Percentiles rank a stretch among this genome's conserved stretches.
Conservation (phyloP, 2,888 invertebrate genomes). For the Pandemis heparana region DNA sequence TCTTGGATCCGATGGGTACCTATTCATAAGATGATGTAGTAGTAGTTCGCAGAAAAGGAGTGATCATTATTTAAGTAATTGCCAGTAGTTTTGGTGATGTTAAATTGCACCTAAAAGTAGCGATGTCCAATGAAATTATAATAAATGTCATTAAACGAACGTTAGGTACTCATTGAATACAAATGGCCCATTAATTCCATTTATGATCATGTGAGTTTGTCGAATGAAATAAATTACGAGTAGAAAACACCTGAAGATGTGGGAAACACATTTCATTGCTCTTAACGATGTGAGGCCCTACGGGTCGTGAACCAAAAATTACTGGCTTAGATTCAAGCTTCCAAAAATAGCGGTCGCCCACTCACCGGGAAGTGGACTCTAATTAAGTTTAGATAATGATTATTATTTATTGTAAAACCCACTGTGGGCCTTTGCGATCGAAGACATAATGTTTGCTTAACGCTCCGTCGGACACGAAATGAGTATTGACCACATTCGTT, state of each 20-base stretch:
- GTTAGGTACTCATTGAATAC: slow-evolving; percentile 40
- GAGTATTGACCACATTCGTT: slow-evolving; percentile 57
- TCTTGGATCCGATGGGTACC: too few relatives aligned
- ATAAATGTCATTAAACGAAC: slow-evolving; percentile 31
- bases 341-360: slow-evolving; percentile 73
- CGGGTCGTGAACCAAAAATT: slow-evolving; percentile 52
- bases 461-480: slow-evolving; percentile 55
- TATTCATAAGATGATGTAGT: too few relatives aligned
- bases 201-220: slow-evolving; percentile 26
- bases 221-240: slow-evolving; percentile 27
- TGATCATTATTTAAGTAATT: background rate
- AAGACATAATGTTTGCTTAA: slow-evolving; percentile 45
- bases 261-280: slow-evolving; percentile 46
- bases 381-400: slow-evolving; percentile 56
- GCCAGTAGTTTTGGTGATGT: background rate
- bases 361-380: slow-evolving; percentile 66
- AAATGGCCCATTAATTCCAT: slow-evolving; percentile 35
- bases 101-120: slow-evolving; percentile 1
- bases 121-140: slow-evolving; percentile 18
- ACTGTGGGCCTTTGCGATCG: slow-evolving; percentile 32
- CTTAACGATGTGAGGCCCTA: slow-evolving; percentile 53
- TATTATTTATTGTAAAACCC: slow-evolving; percentile 43
- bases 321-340: slow-evolving; percentile 61
- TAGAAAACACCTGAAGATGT: slow-evolving; percentile 36
- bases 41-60: too few relatives aligned